Evolutionary conservation across 1,140 invertebrate genomes (phyloP).

Genomic region (Bombus pyrosoma): DNA sequence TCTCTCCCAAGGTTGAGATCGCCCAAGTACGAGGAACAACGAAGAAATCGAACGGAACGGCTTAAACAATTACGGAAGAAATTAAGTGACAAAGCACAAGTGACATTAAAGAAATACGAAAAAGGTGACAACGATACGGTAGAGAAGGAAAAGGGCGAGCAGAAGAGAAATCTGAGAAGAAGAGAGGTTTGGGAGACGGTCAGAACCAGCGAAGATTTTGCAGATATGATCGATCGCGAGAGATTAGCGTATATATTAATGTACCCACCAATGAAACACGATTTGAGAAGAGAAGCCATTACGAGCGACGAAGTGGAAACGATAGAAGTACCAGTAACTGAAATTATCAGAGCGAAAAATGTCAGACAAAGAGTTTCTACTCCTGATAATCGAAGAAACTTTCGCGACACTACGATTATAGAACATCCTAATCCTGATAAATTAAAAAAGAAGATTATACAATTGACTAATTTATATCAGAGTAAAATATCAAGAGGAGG

Average conservation of each 20-base stretch:
- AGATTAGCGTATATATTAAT: constrained; percentile 45
- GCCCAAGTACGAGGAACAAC: not conserved
- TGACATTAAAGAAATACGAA: constrained; percentile 57
- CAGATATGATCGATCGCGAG: constrained; percentile 38
- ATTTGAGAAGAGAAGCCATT: not conserved
- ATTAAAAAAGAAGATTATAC: not conserved
- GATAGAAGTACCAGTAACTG: constrained; percentile 36
- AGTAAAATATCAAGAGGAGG: not conserved
- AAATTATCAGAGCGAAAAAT: constrained; percentile 43
- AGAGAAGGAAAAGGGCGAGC: constrained; percentile 15
- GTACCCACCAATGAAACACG: constrained; percentile 31
- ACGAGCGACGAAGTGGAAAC: not conserved
- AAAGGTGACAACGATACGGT: constrained; percentile 42
- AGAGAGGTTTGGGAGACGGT: constrained; percentile 58
- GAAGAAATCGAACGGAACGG: constrained; percentile 51
- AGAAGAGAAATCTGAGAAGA: constrained; percentile 49
- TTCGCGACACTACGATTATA: constrained; percentile 40
- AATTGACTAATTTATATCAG: not conserved
- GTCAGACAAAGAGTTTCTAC: constrained; percentile 39
- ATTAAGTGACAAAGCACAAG: constrained; percentile 49
- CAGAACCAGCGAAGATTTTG: constrained; percentile 42
- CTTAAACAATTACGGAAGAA: constrained; percentile 55
- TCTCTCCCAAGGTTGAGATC: not conserved
- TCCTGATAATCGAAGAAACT: not conserved
- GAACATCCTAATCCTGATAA: not conserved